Conservation (phyloP, 1,140 invertebrate genomes). For the Epicauta chinensis region DNA sequence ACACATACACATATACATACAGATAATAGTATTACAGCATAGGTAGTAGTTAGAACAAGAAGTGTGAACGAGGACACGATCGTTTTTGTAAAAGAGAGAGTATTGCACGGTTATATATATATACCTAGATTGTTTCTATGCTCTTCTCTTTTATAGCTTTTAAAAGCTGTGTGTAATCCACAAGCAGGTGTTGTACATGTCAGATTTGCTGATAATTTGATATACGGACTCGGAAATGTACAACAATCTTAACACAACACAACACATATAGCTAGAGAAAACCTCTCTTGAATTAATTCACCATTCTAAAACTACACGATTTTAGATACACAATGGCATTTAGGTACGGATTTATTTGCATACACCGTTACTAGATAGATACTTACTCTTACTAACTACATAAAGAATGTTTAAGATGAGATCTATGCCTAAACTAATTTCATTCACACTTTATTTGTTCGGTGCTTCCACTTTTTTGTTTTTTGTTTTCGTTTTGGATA, state of each 20-base stretch:
- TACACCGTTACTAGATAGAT: slow-evolving; percentile 22
- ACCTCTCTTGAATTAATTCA: slow-evolving; percentile 39
- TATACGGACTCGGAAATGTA: slow-evolving; percentile 37
- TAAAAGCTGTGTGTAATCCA: too few relatives aligned
- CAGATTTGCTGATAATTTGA: slow-evolving; percentile 37
- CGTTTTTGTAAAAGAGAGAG: neutral
- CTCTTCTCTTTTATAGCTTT: too few relatives aligned
- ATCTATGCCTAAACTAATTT: too few relatives aligned
- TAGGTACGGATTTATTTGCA: slow-evolving; percentile 29
- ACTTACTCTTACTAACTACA: too few relatives aligned
- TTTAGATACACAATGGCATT: slow-evolving; percentile 33
- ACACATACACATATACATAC: slow-evolving; percentile 5
- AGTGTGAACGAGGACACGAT: slow-evolving; percentile 4
- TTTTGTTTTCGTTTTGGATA: too few relatives aligned
- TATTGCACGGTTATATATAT: slow-evolving; percentile 11
- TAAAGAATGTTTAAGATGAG: too few relatives aligned
- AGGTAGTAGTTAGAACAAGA: slow-evolving; percentile 6
- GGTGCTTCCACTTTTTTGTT: too few relatives aligned
- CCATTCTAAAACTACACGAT: slow-evolving; percentile 33
- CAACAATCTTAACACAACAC: neutral
- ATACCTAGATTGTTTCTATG: too few relatives aligned
- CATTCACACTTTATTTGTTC: too few relatives aligned
- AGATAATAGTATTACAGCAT: neutral
- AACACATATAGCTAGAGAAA: slow-evolving; percentile 10
- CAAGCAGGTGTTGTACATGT: slow-evolving; percentile 36